Evolutionary conservation across 2,113 vertebrate genomes (phyloP).

Genomic region (pig (Sus scrofa)): DNA sequence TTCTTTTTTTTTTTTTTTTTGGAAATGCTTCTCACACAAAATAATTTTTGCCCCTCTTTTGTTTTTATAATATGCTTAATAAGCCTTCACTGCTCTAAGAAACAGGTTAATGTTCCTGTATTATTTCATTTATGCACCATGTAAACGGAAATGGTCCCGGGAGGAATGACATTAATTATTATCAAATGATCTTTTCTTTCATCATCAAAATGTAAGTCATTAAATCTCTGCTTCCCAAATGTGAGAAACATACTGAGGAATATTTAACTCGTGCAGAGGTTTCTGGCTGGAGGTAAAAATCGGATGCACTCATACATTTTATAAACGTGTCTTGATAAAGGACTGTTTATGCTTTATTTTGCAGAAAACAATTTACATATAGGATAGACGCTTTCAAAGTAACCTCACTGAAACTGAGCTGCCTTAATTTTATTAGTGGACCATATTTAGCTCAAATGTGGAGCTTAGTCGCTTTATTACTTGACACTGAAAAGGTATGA

Average conservation of each 20-base stretch:
- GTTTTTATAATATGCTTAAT: slow-evolving; percentile 72
- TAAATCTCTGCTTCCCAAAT: slow-evolving; percentile 75
- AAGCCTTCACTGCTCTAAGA: slow-evolving; percentile 74
- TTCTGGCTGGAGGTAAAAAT: slow-evolving; percentile 75
- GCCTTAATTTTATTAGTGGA: background rate
- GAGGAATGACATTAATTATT: slow-evolving; percentile 84
- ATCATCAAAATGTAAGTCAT: slow-evolving; percentile 74
- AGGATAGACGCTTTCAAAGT: background rate
- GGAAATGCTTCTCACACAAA: background rate
- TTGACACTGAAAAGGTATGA: background rate
- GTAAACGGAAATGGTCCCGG: slow-evolving; percentile 74
- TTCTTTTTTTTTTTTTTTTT: background rate
- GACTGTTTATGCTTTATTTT: background rate
- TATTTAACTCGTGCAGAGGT: slow-evolving; percentile 77
- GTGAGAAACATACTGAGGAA: slow-evolving; percentile 65
- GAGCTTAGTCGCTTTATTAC: background rate
- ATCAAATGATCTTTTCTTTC: slow-evolving; percentile 80
- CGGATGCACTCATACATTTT: slow-evolving; percentile 68
- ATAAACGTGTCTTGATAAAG: slow-evolving; percentile 59
- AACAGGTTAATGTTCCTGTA: slow-evolving; percentile 69
- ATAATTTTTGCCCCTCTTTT: slow-evolving; percentile 69
- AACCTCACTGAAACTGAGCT: background rate
- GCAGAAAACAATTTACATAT: background rate
- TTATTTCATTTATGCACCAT: slow-evolving; percentile 75
- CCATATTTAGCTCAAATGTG: background rate